Conservation (phyloP, 2,113 vertebrate genomes). For the Cyanistes caeruleus region DNA sequence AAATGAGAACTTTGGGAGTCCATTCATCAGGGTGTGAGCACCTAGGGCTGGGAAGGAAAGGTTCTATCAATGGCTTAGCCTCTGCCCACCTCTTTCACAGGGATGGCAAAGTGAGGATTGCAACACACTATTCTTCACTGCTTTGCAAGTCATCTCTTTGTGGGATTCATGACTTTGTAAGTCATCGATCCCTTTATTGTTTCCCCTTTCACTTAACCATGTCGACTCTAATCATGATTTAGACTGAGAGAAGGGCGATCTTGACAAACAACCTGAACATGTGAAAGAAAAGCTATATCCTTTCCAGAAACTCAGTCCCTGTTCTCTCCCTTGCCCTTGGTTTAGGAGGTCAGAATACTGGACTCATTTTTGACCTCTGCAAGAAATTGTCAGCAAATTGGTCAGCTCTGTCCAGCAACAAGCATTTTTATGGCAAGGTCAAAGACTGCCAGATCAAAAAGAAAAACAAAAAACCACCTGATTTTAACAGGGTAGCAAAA, state of each 20-base stretch:
- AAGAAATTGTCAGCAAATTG: not conserved
- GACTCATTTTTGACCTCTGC: not conserved
- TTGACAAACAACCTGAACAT: not conserved
- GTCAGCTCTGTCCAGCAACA: not conserved
- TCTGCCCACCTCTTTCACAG: not conserved
- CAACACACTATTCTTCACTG: not conserved
- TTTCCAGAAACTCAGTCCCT: not conserved
- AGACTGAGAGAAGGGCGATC: not conserved
- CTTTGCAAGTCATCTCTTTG: not conserved
- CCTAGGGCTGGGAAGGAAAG: not conserved
- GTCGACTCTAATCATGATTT: not conserved
- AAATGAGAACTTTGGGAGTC: not conserved
- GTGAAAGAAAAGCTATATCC: accelerated
- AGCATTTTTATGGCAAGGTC: not conserved
- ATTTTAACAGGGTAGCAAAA: not conserved
- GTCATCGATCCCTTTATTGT: not conserved
- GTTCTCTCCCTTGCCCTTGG: not conserved
- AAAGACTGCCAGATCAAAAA: not conserved
- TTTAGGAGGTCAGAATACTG: not conserved
- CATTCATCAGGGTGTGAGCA: not conserved
- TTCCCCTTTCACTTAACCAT: not conserved
- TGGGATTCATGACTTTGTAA: not conserved
- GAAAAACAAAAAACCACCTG: not conserved
- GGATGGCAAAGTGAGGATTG: not conserved
- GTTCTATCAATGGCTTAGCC: not conserved